Percentiles rank a stretch among this genome's conserved stretches.
These are phyloP conservation scores for Caerostris extrusa DNA, from an alignment of 1,140 invertebrate genomes.

Conservation along the genomic window DNA sequence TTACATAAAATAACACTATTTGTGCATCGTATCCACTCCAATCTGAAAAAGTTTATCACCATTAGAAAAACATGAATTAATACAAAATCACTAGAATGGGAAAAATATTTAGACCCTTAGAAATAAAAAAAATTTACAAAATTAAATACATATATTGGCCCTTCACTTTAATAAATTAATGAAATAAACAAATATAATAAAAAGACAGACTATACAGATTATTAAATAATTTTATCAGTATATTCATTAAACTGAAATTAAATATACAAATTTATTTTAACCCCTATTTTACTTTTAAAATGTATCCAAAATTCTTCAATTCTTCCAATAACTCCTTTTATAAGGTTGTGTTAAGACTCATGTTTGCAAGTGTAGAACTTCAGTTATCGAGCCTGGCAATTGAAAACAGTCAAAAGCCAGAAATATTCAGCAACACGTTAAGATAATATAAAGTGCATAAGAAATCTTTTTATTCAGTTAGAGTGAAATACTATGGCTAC, in stretches of 20 bases:
- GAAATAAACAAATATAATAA: not conserved
- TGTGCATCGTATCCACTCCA: not conserved
- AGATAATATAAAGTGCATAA: not conserved
- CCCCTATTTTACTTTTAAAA: not conserved
- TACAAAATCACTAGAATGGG: not conserved
- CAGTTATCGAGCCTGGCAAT: not conserved
- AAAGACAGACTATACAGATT: not conserved
- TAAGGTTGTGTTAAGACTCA: not conserved
- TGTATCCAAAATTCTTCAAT: not conserved
- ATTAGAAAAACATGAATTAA: not conserved
- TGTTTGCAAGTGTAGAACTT: not conserved
- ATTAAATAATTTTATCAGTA: not conserved
- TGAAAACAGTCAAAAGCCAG: not conserved
- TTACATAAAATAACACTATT: not conserved
- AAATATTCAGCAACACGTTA: not conserved
- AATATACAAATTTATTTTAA: no score
- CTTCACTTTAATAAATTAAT: constrained; percentile 11
- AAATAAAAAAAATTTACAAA: not conserved
- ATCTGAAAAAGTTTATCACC: not conserved
- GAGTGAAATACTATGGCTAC: not conserved
- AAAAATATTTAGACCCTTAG: not conserved
- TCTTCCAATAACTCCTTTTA: not conserved
- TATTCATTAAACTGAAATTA: no score
- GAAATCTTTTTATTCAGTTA: not conserved
- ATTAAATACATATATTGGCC: not conserved